These are phyloP conservation scores for Acrobasis suavella DNA, from an alignment of 2,888 invertebrate genomes.

Conservation along the genomic window DNA sequence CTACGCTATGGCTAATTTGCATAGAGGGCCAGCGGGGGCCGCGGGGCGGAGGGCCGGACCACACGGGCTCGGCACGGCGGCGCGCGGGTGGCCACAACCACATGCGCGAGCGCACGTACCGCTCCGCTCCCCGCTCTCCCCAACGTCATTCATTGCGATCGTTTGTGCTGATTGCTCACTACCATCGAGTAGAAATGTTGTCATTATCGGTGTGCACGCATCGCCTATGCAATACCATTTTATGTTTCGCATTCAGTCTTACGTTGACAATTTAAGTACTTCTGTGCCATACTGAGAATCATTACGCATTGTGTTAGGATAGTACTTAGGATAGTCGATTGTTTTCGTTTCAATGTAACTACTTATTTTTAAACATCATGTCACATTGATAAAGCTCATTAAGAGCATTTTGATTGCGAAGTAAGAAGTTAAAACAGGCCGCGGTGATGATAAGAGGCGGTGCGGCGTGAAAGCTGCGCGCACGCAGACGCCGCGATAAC, in stretches of 20 bases:
- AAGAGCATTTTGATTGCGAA: conserved; percentile 22
- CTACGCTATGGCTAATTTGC: conserved; percentile 80
- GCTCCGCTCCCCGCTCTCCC: conserved; percentile 53
- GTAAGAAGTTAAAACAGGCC: conserved; percentile 44
- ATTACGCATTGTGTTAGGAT: conserved; percentile 46
- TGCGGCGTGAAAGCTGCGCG: conserved; percentile 61
- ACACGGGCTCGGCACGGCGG: conserved; percentile 80
- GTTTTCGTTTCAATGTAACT: conserved; percentile 32
- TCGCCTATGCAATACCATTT: conserved; percentile 63
- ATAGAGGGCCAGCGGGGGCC: conserved; percentile 68
- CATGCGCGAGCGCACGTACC: conserved; percentile 73
- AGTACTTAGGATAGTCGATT: conserved; percentile 38
- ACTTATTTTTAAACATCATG: background rate
- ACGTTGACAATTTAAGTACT: conserved; percentile 53
- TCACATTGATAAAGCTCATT: conserved; percentile 14
- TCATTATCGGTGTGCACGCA: conserved; percentile 76
- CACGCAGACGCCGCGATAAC: conserved; percentile 60
- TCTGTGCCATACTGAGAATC: conserved; percentile 46
- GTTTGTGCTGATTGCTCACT: conserved; percentile 72
- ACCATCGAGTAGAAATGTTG: conserved; percentile 77
- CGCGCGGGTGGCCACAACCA: conserved; percentile 81
- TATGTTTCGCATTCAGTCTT: conserved; percentile 52
- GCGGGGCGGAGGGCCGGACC: conserved; percentile 65
- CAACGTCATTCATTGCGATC: conserved; percentile 81
- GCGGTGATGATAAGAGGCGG: conserved; percentile 41